Evolutionary conservation across 37 sponge, comb jelly and placozoan species (phyloP), one percentile per base, ranked within the genome.

Genomic region (Corticium candelabrum): DNA sequence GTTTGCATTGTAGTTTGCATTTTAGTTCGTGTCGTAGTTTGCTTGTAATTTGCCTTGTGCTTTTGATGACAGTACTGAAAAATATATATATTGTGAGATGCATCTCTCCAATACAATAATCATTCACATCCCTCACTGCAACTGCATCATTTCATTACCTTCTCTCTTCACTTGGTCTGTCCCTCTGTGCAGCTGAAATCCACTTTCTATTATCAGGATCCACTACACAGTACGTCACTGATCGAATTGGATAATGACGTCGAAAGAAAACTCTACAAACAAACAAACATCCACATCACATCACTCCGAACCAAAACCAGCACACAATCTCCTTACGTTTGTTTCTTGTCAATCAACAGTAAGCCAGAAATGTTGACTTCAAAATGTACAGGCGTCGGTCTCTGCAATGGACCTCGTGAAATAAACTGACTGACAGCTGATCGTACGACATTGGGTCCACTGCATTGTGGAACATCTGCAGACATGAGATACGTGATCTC

Each of bases 171-270:
- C n/a, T n/a, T n/a, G n/a, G n/a, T n/a, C n/a, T n/a, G n/a, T n/a
- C n/a, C n/a, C n/a, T n/a, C n/a, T n/a, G n/a, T n/a, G n/a, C n/a
- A n/a, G n/a, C n/a, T n/a, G n/a, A n/a, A n/a, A n/a, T n/a, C n/a
- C n/a, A n/a, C n/a, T n/a, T n/a, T 56, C 81, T 85, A 37, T 82
- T 83, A 7, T 69, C 41, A 41, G 85, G 77, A 41, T 91, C 91
- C 29, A 87, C 34, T 4, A 80, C 83, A 85, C 91, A 91, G 67
- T 74, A 87, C 11, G 84, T 71, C 0, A 91, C 75, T 29, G 83
- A 68, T 30, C 37, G 67, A 27, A 87, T 11, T 1, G 91, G 91
- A 38, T 87, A 84, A 31, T 87, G 84, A 36, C 88, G 32, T 40
- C 85, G 86, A 31, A 87, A 79, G 62, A 89, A 82, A 15, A 69